Conservation (phyloP, 2,888 invertebrate species). For the Ecliptopera silaceata region DNA sequence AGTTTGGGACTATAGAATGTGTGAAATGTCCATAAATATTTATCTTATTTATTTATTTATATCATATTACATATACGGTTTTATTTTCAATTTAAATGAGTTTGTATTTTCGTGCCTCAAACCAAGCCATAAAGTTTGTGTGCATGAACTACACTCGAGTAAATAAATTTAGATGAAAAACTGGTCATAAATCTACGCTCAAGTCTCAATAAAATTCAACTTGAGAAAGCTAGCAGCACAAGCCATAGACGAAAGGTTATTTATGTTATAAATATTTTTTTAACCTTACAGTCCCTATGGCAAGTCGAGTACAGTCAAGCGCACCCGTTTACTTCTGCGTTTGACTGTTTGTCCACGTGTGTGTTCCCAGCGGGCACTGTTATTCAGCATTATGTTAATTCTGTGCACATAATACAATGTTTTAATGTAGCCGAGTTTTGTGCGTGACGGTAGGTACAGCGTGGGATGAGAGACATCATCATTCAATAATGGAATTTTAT, state of each 20-base stretch:
- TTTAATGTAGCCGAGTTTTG: slow-evolving; percentile 52
- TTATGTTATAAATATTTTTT: slow-evolving; percentile 3
- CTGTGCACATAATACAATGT: slow-evolving; percentile 50
- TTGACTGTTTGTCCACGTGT: slow-evolving; percentile 77
- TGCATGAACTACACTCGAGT: too few relatives aligned
- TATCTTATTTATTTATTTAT: not conserved
- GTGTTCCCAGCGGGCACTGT: slow-evolving; percentile 64
- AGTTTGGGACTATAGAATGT: too few relatives aligned
- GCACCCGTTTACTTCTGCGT: slow-evolving; percentile 34
- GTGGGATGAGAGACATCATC: not conserved
- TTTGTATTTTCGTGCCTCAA: too few relatives aligned
- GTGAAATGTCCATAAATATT: too few relatives aligned
- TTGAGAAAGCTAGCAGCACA: not conserved
- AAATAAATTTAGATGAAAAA: too few relatives aligned
- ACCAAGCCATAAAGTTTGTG: too few relatives aligned
- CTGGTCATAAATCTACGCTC: not conserved
- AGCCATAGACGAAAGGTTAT: not conserved
- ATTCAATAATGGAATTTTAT: slow-evolving; percentile 2
- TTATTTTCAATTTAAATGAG: too few relatives aligned
- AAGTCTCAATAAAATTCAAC: not conserved
- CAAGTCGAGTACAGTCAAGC: slow-evolving; percentile 16
- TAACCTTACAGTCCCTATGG: not conserved
- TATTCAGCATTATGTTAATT: slow-evolving; percentile 77
- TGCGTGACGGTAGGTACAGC: slow-evolving; percentile 24
- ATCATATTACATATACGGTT: too few relatives aligned